Conservation (phyloP, 2,888 invertebrate genomes). For the Trissoscelio sp. region DNA sequence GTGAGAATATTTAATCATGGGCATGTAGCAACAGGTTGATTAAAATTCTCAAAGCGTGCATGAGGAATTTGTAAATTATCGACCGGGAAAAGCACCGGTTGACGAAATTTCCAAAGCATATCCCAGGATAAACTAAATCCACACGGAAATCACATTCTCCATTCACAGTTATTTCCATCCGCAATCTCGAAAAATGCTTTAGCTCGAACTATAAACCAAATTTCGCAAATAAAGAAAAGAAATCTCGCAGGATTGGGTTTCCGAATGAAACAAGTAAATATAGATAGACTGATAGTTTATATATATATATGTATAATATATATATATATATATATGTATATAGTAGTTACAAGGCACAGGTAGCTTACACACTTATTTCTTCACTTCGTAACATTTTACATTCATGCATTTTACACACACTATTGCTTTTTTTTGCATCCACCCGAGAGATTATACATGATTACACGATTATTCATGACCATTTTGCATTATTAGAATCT, state of each 20-base stretch:
- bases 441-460: conserved; percentile 77
- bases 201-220: background rate
- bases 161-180: background rate
- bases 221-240: background rate
- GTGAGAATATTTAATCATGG: conserved; percentile 13
- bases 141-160: background rate
- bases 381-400: conserved; percentile 72
- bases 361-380: conserved; percentile 82
- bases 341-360: conserved; percentile 84
- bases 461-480: conserved; percentile 68
- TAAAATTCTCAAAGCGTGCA: conserved; percentile 41
- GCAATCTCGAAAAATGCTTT: background rate
- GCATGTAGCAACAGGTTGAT: conserved; percentile 41
- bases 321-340: conserved; percentile 77
- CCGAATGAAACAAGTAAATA: conserved; percentile 29
- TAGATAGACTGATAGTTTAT: conserved; percentile 73
- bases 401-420: conserved; percentile 71
- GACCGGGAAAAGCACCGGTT: conserved; percentile 15
- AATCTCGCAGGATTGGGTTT: conserved; percentile 15
- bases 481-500: conserved; percentile 55
- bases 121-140: conserved; percentile 14
- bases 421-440: conserved; percentile 80
- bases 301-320: conserved; percentile 75
- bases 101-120: conserved; percentile 17
- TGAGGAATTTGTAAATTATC: conserved; percentile 32